Evolutionary conservation across 92 coral and sea anemone species (phyloP).

Genomic region (Plumapathes pennacea): DNA sequence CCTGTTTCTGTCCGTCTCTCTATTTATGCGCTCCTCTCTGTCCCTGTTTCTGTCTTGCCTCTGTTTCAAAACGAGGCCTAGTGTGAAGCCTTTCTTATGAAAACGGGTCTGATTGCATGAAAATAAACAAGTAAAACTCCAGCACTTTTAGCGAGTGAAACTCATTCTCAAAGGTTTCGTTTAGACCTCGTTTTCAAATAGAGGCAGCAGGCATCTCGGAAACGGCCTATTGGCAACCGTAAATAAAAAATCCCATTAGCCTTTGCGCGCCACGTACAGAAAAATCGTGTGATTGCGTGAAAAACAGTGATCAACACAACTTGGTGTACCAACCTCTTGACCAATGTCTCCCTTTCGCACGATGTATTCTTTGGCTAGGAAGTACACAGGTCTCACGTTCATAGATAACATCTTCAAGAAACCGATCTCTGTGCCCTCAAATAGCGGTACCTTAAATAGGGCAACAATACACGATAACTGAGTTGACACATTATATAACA

Average conservation of each 20-base stretch:
- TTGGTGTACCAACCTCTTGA: slow-evolving; percentile 66
- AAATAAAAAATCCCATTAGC: no score
- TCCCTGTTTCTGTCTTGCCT: no score
- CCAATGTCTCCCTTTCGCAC: slow-evolving; percentile 90
- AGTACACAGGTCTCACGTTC: slow-evolving; percentile 76
- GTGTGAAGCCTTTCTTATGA: neutral
- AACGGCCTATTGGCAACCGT: no score
- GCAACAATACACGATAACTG: no score
- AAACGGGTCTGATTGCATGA: neutral
- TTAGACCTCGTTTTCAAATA: no score
- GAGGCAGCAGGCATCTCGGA: no score
- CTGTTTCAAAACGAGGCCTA: no score
- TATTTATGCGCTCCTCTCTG: no score
- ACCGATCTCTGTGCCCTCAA: slow-evolving; percentile 85
- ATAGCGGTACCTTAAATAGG: slow-evolving; percentile 67
- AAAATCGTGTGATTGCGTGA: neutral
- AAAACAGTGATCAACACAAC: neutral
- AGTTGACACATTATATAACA: no score
- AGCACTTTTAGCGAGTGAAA: neutral
- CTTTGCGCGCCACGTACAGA: no score
- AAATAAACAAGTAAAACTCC: neutral
- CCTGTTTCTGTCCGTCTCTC: no score
- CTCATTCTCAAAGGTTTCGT: neutral
- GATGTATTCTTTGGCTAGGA: slow-evolving; percentile 79
- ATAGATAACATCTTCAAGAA: slow-evolving; percentile 86